phyloP scores from a whole-genome alignment of 2,888 invertebrate species.

The Malthinus seriepunctatus region DNA sequence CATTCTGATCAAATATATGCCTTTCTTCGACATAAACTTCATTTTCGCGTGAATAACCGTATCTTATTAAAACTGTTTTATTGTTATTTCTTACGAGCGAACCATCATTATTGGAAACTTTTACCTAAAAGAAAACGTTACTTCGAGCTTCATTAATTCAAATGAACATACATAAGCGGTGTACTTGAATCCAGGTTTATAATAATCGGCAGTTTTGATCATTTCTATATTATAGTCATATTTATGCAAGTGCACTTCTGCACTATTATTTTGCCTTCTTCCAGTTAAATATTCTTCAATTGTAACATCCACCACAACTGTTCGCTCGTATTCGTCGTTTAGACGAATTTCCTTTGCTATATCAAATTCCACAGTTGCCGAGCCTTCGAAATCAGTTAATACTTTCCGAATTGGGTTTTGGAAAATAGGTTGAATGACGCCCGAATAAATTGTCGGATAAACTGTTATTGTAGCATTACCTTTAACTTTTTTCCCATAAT shows the following conservation, averaged over 20 bases:
- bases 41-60: slow-evolving; percentile 65
- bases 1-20: slow-evolving; percentile 63
- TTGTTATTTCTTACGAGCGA: slow-evolving; percentile 64
- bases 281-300: slow-evolving; percentile 90
- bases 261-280: slow-evolving; percentile 78
- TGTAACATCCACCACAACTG: slow-evolving; percentile 82
- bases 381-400: slow-evolving; percentile 62
- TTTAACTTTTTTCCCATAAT: slow-evolving; percentile 83
- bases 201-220: slow-evolving; percentile 81
- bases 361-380: slow-evolving; percentile 72
- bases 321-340: slow-evolving; percentile 78
- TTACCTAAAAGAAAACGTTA: slow-evolving; percentile 56
- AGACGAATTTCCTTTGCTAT: slow-evolving; percentile 75
- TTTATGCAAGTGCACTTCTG: slow-evolving; percentile 74
- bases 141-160: too few relatives aligned
- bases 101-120: slow-evolving; percentile 72
- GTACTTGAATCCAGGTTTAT: slow-evolving; percentile 86
- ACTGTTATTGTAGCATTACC: slow-evolving; percentile 85
- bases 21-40: slow-evolving; percentile 58
- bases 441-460: slow-evolving; percentile 80
- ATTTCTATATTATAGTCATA: slow-evolving; percentile 76
- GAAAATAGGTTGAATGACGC: slow-evolving; percentile 77
- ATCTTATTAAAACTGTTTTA: slow-evolving; percentile 62
- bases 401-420: slow-evolving; percentile 74
- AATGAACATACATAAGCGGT: slow-evolving; percentile 71